Conservation (phyloP, 2,797 vertebrate genomes). For the Pseudochromis fuscus region DNA sequence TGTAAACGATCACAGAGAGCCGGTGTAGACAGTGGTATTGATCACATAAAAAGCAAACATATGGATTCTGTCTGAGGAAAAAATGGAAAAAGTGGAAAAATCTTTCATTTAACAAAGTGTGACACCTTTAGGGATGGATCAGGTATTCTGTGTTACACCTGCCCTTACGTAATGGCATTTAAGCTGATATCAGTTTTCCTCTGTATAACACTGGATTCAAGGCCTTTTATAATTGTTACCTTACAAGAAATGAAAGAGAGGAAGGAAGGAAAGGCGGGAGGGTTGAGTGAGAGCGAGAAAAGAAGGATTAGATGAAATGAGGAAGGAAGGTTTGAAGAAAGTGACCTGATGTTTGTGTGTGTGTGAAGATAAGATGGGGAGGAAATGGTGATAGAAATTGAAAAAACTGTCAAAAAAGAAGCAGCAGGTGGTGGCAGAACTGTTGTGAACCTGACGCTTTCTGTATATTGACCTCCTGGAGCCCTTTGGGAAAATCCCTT, state of each 20-base stretch:
- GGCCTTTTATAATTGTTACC: no score
- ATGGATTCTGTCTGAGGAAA: not conserved
- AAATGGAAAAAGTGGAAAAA: not conserved
- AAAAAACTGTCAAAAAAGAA: constrained; percentile 10
- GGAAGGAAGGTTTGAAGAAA: constrained; percentile 32
- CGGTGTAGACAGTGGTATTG: not conserved
- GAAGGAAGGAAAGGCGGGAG: constrained; percentile 19
- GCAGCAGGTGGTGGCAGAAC: constrained; percentile 2
- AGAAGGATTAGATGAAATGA: constrained; percentile 28
- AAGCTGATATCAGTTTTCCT: not conserved
- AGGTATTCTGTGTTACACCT: not conserved
- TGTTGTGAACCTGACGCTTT: not conserved
- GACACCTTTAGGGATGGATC: no score
- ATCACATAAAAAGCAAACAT: constrained; percentile 16
- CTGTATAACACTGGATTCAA: no score
- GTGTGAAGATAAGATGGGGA: constrained; percentile 11
- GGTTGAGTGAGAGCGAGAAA: constrained; percentile 7
- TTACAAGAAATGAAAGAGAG: constrained; percentile 35
- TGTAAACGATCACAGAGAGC: constrained; percentile 7
- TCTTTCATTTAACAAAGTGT: no score
- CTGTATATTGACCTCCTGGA: constrained; percentile 18
- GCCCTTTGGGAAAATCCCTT: constrained; percentile 19
- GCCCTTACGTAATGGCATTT: not conserved
- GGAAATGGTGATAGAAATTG: constrained; percentile 17
- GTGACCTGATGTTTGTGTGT: not conserved